Evolutionary conservation across 1,140 invertebrate genomes (phyloP), one percentile per base, ranked within the genome.

Genomic region (Agrypnia vestita): DNA sequence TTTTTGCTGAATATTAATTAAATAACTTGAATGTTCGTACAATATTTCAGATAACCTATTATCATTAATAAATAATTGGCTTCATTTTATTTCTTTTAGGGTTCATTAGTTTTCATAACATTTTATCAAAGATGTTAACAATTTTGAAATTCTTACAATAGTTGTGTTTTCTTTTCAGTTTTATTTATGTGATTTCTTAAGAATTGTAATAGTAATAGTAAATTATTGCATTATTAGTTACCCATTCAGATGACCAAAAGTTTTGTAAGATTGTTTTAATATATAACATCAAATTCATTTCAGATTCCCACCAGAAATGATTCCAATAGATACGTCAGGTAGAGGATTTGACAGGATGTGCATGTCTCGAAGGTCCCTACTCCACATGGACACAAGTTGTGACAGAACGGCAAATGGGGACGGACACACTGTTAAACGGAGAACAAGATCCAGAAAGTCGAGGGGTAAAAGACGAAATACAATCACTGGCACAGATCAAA

Each of bases 271-370:
- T 76, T 43, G 13, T 53, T 10, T 19, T 12, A 43, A 72, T 11
- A 56, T 75, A 78, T 44, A 72, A 15, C 43, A 8, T 47, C 13
- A 47, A 44, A 61, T 61, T 61, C 9, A 19, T 85, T 86, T 43
- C 86, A 96, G 95, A 90, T 97, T 96, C 90, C 95, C 95, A 19
- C 94, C 95, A 46, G 93, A 96, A 91, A 88, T 97, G 78, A 94
- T 98, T 12, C 92, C 93, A 56, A 96, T 98, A 75, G 96, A 98
- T 87, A 93, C 96, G 21, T 96, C 94, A 77, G 96, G 96, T 15
- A 92, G 91, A 84, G 93, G 93, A 85, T 98, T 97, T 91, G 93
- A 95, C 83, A 92, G 96, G 82, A 96, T 97, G 95, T 95, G 94
- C 83, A 91, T 91, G 84, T 93, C 95, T 25, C 90, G 96, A 72